These are phyloP conservation scores for Trachythela sp. DNA, from an alignment of 64 coral and sea anemone genomes.

Conservation along the genomic window DNA sequence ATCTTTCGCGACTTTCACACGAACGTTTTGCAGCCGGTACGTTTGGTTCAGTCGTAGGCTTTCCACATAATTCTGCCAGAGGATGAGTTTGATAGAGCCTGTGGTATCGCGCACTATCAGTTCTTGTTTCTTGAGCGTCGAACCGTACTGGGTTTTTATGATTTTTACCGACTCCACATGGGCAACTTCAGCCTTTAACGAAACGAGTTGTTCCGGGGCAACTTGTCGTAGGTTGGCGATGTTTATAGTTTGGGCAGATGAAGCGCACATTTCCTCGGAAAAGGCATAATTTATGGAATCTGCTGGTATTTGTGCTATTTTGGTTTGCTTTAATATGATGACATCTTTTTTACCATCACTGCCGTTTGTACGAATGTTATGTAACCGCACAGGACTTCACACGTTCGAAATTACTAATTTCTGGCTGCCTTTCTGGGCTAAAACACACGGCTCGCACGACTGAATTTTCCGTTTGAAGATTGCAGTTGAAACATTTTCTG, in stretches of 20 bases:
- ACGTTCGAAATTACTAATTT: not conserved
- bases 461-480: not conserved
- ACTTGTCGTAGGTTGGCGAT: not conserved
- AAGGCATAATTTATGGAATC: not conserved
- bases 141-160: not conserved
- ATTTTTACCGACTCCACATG: not conserved
- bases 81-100: not conserved
- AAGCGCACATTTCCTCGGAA: not conserved
- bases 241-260: not conserved
- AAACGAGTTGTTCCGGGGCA: not conserved
- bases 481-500: not conserved
- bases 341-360: not conserved
- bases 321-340: not conserved
- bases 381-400: not conserved
- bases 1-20: not conserved
- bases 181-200: not conserved
- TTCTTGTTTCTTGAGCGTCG: not conserved
- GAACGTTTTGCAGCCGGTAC: not conserved
- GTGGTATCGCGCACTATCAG: not conserved
- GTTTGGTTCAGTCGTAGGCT: not conserved
- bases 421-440: not conserved
- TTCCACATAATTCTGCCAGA: not conserved
- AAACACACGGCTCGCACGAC: not conserved
- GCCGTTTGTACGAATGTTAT: not conserved
- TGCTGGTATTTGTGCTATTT: not conserved